Evolutionary conservation across 2,888 invertebrate species (phyloP).

Genomic region (Tetragonula carbonaria): DNA sequence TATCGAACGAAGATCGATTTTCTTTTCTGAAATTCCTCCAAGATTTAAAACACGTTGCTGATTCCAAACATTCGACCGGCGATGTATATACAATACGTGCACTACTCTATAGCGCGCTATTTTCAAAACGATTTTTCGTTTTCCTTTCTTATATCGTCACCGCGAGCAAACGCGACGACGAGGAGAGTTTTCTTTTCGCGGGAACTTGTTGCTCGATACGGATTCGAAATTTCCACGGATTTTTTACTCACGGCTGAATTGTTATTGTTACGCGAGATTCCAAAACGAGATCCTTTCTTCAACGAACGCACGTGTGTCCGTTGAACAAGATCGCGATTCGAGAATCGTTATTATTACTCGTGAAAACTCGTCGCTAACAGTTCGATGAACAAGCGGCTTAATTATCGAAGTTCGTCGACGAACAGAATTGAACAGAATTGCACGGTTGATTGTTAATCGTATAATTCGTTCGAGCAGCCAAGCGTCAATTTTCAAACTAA

Average conservation of each 20-base stretch:
- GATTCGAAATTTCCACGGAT: neutral
- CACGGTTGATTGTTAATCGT: conserved; percentile 50
- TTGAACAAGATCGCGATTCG: neutral
- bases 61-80: neutral
- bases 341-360: neutral
- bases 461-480: conserved; percentile 18
- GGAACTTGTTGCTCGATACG: neutral
- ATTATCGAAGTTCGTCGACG: conserved; percentile 40
- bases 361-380: neutral
- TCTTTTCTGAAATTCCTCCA: no score
- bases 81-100: neutral
- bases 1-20: no score
- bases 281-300: neutral
- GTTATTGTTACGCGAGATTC: no score
- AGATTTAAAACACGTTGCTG: neutral
- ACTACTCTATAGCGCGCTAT: neutral
- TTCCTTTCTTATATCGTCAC: neutral
- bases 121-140: neutral
- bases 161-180: neutral
- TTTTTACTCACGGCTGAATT: neutral
- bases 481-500: conserved; percentile 46
- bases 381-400: conserved; percentile 36
- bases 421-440: conserved; percentile 51
- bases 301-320: neutral
- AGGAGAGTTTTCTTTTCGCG: conserved; percentile 11